Percentiles rank a stretch among this genome's conserved stretches.
Evolutionary conservation across 2,888 invertebrate species (phyloP).

Genomic region (Tridacna gigas): DNA sequence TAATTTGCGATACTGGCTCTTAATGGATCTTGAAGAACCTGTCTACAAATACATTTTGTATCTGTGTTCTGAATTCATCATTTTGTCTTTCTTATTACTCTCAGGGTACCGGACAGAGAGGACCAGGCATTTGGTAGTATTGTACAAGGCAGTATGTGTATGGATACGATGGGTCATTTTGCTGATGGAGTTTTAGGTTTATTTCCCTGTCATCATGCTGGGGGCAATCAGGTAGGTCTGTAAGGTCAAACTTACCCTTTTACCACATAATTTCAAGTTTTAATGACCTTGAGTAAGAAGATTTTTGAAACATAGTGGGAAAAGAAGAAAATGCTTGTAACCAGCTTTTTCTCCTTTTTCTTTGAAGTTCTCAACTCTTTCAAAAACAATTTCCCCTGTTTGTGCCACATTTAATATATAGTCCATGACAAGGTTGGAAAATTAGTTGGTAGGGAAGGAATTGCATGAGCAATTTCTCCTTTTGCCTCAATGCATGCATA

Average conservation of each 20-base stretch:
- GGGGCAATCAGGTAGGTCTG: constrained; percentile 93
- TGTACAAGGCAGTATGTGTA: constrained; percentile 91
- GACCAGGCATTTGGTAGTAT: constrained; percentile 89
- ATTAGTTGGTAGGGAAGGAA: too few relatives aligned
- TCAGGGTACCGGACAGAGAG: constrained; percentile 87
- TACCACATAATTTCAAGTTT: background rate
- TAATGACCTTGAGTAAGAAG: background rate
- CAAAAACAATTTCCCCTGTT: too few relatives aligned
- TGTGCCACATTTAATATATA: too few relatives aligned
- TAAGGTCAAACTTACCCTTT: background rate
- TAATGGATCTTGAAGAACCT: too few relatives aligned
- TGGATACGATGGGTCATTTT: constrained; percentile 97
- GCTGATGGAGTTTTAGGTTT: constrained; percentile 93
- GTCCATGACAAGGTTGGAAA: too few relatives aligned
- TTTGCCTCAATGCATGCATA: background rate
- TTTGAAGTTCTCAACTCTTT: background rate
- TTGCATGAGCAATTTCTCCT: background rate
- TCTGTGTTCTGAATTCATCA: too few relatives aligned
- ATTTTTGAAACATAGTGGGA: background rate
- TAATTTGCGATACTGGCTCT: too few relatives aligned
- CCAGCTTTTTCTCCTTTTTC: background rate
- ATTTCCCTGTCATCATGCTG: constrained; percentile 97
- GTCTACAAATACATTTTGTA: too few relatives aligned
- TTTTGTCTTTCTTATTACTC: constrained; percentile 8
- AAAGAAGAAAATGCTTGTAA: background rate